Evolutionary conservation across 2,797 vertebrate genomes (phyloP).

Genomic region (Alauda arvensis): DNA sequence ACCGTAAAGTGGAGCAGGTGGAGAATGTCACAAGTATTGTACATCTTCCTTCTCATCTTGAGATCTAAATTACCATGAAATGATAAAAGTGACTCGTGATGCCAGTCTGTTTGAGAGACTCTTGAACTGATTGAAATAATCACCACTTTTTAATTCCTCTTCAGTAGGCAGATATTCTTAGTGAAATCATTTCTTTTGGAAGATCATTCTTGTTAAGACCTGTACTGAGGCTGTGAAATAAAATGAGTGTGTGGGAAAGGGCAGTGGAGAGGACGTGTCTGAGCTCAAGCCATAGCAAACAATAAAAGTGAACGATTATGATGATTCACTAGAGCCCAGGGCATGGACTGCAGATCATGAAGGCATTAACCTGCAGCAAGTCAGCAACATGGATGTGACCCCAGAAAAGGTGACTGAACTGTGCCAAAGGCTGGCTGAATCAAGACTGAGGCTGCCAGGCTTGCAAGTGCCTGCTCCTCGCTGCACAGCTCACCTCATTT

Average conservation of each 20-base stretch:
- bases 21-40: constrained; percentile 29
- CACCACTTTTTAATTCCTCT: constrained; percentile 25
- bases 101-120: constrained; percentile 46
- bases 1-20: constrained; percentile 26
- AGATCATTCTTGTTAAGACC: constrained; percentile 16
- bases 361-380: constrained; percentile 13
- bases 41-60: constrained; percentile 20
- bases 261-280: neutral
- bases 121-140: constrained; percentile 66
- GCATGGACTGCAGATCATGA: neutral
- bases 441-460: neutral
- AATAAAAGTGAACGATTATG: neutral
- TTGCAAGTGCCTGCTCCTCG: neutral
- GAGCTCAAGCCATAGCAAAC: neutral
- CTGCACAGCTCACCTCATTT: neutral
- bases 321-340: neutral
- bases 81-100: constrained; percentile 43
- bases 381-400: neutral
- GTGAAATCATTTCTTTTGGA: constrained; percentile 13
- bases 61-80: constrained; percentile 49
- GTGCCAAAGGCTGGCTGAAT: neutral
- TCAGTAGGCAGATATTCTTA: neutral
- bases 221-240: neutral
- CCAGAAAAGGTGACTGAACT: neutral
- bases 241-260: neutral